phyloP scores from a whole-genome alignment of 2,113 vertebrate species.

The Odocoileus virginianus region DNA sequence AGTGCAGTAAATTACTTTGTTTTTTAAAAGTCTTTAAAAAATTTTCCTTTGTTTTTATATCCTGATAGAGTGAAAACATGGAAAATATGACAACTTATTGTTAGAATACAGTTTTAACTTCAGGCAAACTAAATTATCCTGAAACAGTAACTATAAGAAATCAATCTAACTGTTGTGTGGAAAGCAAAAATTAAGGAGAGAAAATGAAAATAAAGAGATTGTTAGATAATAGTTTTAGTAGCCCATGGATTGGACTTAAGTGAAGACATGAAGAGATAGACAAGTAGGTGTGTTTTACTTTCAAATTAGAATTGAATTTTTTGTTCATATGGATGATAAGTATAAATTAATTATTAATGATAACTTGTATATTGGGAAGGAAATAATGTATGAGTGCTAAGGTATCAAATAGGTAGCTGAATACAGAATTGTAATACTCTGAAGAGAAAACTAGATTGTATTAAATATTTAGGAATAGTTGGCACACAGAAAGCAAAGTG shows the following conservation, averaged over 20 bases:
- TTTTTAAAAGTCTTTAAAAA: not conserved
- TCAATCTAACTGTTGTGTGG: not conserved
- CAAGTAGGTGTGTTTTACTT: not conserved
- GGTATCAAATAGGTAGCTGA: not conserved
- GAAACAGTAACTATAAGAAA: not conserved
- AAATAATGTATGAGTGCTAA: not conserved
- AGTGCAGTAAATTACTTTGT: not conserved
- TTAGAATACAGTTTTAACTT: not conserved
- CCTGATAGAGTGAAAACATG: not conserved
- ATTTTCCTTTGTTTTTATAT: not conserved
- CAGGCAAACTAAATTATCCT: not conserved
- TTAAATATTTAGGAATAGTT: not conserved
- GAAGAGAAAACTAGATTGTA: not conserved
- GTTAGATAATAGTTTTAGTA: not conserved
- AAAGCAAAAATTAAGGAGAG: not conserved
- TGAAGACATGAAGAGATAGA: not conserved
- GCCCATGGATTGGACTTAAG: not conserved
- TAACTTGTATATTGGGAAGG: not conserved
- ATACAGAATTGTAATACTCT: not conserved
- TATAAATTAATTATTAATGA: not conserved
- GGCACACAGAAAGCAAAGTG: not conserved
- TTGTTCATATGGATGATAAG: not conserved
- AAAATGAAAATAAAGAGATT: not conserved
- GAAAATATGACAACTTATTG: not conserved
- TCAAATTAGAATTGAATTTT: not conserved